phyloP scores from a whole-genome alignment of 2,797 vertebrate genomes.

The Danionella dracula region DNA sequence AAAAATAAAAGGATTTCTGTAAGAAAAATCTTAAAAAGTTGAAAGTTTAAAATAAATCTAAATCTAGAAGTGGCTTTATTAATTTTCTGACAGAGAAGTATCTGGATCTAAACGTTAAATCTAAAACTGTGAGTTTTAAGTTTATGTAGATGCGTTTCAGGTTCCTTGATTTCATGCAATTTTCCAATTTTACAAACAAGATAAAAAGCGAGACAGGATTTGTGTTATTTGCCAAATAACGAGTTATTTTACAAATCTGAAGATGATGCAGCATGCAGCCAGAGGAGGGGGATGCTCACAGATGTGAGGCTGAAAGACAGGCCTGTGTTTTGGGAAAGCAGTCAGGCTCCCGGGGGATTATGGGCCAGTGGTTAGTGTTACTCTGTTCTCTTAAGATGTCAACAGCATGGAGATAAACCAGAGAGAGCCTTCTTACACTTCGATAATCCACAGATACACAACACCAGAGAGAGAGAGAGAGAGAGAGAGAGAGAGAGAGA shows the following conservation, averaged over 20 bases:
- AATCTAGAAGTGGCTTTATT: no score
- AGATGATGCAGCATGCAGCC: neutral
- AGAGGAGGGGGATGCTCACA: constrained; percentile 1
- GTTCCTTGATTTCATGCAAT: neutral
- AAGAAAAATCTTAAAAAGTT: no score
- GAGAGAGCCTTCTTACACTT: constrained; percentile 15
- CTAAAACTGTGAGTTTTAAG: no score
- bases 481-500: neutral
- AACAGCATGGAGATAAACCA: constrained; percentile 21
- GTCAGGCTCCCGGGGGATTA: constrained; percentile 20
- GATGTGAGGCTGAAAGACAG: neutral
- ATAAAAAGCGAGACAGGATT: neutral
- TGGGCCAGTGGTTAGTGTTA: constrained; percentile 29
- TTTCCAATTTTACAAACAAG: neutral
- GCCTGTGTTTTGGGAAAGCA: constrained; percentile 17
- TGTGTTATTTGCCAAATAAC: constrained; percentile 11
- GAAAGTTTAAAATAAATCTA: no score
- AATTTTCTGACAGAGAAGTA: no score
- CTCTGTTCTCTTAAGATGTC: constrained; percentile 29
- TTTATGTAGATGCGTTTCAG: no score
- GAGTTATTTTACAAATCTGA: constrained; percentile 22
- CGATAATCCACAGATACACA: constrained; percentile 2
- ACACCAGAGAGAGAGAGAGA: neutral
- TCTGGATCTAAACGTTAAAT: no score
- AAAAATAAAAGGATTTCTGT: no score